Evolutionary conservation across 2,888 invertebrate species (phyloP), one percentile per base, ranked within the genome.

Genomic region (Mythimna ferrago): DNA sequence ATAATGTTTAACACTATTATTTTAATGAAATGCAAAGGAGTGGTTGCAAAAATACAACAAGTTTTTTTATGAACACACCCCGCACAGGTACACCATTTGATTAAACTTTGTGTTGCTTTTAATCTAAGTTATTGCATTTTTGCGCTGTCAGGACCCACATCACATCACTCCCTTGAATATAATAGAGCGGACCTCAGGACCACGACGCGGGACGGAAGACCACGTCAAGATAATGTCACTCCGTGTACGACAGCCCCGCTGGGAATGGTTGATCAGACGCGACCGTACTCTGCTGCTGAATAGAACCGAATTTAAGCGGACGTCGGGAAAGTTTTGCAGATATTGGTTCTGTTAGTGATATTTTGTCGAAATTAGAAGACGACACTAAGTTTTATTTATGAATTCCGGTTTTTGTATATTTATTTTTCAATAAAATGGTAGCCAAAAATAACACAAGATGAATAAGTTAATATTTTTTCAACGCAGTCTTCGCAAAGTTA

Each of bases 181-280:
- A 68, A 66, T 14, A 71, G 21, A 5, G 53, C 10, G 53, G 51
- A 35, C 26, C 44, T 38, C 14, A 73, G 58, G 68, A 66, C 57
- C 54, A 51, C 53, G 60, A 6, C 3, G 62, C 41, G 58, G 35
- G 57, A 70, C 78, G 78, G 82, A 80, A 78, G 63, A 75, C 64
- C 57, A 16, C 63, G 80, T 80, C 84, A 78, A 81, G 83, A 86
- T 86, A 84, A 86, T 54, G 81, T 84, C 80, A 70, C n/a, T 58
- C 38, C 58, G 65, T 61, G 62, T 60, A 68, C 66, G 57, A 57
- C 44, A 67, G 21, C 54, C 19, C 38, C 7, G 10, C 38, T 41
- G 54, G 57, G 53, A 58, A 56, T 44, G 14, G 64, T 63, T 66
- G 56, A 48, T 21, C 48, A 35, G 66, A 56, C 57, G 54, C 41